A percentile compares a stretch with the other conserved stretches of the same genome.
These are phyloP conservation scores for Hemithea aestivaria DNA, from an alignment of 2,888 invertebrate species.

Conservation along the genomic window DNA sequence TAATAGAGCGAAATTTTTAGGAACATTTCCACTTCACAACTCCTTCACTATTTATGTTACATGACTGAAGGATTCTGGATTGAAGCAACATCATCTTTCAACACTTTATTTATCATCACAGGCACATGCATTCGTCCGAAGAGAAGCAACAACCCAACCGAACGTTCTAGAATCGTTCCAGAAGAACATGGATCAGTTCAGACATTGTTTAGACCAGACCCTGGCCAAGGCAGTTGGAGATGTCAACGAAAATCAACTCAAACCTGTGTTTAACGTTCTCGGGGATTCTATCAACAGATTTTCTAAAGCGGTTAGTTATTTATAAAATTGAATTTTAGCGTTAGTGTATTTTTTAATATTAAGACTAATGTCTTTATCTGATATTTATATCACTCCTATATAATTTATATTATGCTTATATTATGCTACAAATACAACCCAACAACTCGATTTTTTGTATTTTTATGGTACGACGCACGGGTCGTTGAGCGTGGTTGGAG, in stretches of 20 bases:
- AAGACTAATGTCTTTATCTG: no score
- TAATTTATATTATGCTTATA: no score
- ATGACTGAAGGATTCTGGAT: neutral
- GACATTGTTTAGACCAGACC: conserved; percentile 52
- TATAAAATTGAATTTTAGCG: neutral
- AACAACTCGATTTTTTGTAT: no score
- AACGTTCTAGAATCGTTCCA: conserved; percentile 44
- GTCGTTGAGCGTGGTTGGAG: no score
- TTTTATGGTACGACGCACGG: no score
- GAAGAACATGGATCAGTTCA: conserved; percentile 51
- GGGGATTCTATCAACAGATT: conserved; percentile 57
- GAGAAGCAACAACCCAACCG: conserved; percentile 34
- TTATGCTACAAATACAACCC: no score
- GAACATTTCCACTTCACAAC: no score
- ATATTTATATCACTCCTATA: no score
- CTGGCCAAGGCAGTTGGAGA: conserved; percentile 48
- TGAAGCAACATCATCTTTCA: neutral
- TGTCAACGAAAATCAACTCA: conserved; percentile 54
- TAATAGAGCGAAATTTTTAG: no score
- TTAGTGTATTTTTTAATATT: no score
- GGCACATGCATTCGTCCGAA: conserved; percentile 40
- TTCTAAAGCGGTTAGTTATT: conserved; percentile 51
- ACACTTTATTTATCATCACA: conserved; percentile 19
- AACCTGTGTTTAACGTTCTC: conserved; percentile 50
- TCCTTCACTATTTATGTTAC: no score